Conservation (phyloP, 92 coral and sea anemone species). For the Desmophyllum pertusum region DNA sequence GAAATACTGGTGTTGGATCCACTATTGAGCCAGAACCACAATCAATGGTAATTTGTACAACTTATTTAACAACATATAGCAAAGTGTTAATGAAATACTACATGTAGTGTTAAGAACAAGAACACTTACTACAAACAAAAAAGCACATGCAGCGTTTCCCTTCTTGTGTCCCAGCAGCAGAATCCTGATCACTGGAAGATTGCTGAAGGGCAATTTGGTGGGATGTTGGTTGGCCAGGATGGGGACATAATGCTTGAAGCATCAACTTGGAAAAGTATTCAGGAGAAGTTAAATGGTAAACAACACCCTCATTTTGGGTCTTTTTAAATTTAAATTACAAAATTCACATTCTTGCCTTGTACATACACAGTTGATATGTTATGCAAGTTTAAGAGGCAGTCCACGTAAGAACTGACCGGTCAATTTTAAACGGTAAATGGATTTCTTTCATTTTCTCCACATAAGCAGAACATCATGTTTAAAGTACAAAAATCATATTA, state of each 20-base stretch:
- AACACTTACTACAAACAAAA: not conserved
- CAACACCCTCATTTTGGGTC: not conserved
- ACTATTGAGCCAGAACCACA: too few relatives aligned
- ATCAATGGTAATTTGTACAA: too few relatives aligned
- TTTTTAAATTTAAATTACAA: not conserved
- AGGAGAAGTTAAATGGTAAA: slow-evolving; percentile 25
- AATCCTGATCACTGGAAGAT: not conserved
- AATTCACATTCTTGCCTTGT: not conserved
- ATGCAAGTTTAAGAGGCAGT: too few relatives aligned
- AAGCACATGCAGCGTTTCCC: not conserved
- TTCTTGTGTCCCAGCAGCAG: not conserved
- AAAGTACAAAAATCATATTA: too few relatives aligned
- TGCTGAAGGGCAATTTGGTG: not conserved
- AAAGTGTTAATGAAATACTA: not conserved
- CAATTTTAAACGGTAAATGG: too few relatives aligned
- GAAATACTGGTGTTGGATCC: too few relatives aligned
- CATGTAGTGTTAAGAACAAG: not conserved
- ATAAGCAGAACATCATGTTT: too few relatives aligned
- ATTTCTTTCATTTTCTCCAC: too few relatives aligned
- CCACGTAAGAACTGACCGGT: too few relatives aligned
- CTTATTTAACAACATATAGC: too few relatives aligned
- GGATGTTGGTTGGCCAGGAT: slow-evolving; percentile 18
- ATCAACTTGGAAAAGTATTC: slow-evolving; percentile 16
- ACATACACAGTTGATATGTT: too few relatives aligned
- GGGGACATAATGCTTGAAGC: slow-evolving; percentile 24